Evolutionary conservation across 2,888 invertebrate genomes (phyloP), one percentile per base, ranked within the genome.

Genomic region (Dexiosoma caninum): DNA sequence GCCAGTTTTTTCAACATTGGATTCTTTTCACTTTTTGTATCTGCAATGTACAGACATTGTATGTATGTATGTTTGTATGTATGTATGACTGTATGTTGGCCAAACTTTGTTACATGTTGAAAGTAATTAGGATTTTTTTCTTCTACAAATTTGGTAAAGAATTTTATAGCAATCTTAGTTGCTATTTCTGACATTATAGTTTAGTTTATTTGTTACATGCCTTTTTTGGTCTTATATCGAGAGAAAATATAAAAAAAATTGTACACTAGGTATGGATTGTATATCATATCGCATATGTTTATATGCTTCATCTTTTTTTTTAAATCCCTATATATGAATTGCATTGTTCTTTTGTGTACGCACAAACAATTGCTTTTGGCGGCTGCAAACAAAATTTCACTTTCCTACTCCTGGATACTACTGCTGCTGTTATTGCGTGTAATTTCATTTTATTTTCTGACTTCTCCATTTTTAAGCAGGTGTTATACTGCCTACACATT

Each of bases 1-100:
- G 87, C 86, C 86, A 87, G 85, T 87, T 86, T 88, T 87, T 86
- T 85, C 86, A 86, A 83, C 83, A 83, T 82, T 81, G 23, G 30
- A 53, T 53, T 42, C 53, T 30, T 49, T 23, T 55, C 2, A 14
- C 14, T 27, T 70, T 32, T 35, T 10, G n/a, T n/a, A n/a, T n/a
- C n/a, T n/a, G n/a, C n/a, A n/a, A n/a, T n/a, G n/a, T n/a, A n/a
- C n/a, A n/a, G n/a, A n/a, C n/a, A n/a, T 40, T 37, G 2, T n/a
- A 3, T 37, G 1, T 37, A 37, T n/a, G 1, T 37, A 37, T 12
- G 12, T 12, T 12, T 2, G 12, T 37, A 37, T 37, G 35, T 37
- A 5, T 2, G 10, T 37, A 37, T 12, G 12, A 12, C 10, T 51
- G n/a, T 30, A 12, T 55, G 21, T 2, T 10, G n/a, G 19, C 5